These are phyloP conservation scores for Galemys pyrenaicus DNA, from an alignment of 2,113 vertebrate species.

Conservation along the genomic window DNA sequence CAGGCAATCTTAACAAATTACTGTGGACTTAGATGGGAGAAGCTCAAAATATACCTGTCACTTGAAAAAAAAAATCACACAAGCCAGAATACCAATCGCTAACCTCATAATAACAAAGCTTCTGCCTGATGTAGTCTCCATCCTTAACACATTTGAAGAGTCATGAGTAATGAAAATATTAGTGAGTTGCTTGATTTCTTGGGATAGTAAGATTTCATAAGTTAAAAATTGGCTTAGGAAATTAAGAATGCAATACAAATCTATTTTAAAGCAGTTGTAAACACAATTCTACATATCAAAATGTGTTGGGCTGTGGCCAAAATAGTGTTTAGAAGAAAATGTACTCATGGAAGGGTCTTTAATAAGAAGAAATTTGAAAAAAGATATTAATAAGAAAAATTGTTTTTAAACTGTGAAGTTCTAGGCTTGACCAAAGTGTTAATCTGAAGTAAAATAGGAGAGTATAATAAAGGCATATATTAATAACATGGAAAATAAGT, in stretches of 20 bases:
- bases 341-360: constrained; percentile 66
- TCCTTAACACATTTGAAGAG: constrained; percentile 40
- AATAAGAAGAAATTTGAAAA: constrained; percentile 51
- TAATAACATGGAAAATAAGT: constrained; percentile 31
- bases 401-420: constrained; percentile 18
- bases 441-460: constrained; percentile 33
- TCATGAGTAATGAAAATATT: constrained; percentile 41
- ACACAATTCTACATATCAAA: constrained; percentile 27
- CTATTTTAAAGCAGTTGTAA: constrained; percentile 60
- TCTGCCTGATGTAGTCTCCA: background rate
- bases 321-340: constrained; percentile 70
- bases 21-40: constrained; percentile 19
- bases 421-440: constrained; percentile 31
- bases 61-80: background rate
- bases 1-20: background rate
- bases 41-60: background rate
- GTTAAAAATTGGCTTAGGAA: constrained; percentile 56
- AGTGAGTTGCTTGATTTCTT: constrained; percentile 49
- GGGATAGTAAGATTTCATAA: constrained; percentile 54
- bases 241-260: constrained; percentile 66
- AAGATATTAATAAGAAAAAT: constrained; percentile 41
- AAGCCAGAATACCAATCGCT: background rate
- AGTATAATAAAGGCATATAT: constrained; percentile 5
- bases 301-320: constrained; percentile 48
- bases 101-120: background rate